Evolutionary conservation across 2,113 vertebrate species (phyloP), one percentile per base, ranked within the genome.

Genomic region (Pitta sordida): DNA sequence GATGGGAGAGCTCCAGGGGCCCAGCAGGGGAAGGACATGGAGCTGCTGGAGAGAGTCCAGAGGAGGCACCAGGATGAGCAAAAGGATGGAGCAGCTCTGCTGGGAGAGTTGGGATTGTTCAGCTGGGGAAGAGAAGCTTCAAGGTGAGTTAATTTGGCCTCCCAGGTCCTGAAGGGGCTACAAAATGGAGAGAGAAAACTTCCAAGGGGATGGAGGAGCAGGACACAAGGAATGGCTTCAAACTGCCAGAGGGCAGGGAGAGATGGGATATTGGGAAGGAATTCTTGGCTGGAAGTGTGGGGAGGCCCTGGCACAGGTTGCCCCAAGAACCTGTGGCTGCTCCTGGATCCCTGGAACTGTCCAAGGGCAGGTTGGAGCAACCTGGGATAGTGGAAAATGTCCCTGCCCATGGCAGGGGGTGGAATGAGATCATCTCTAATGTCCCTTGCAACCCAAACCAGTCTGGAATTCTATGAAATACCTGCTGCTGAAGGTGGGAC

Each of bases 171-270:
- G 51, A 1, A 65, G 30, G 59, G 20, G 51, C 12, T 16, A 0
- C 30, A 39, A 73, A 0, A 3, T 7, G 14, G 39, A 53, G 16
- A 52, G 11, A 22, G 7, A 29, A 3, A 3, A 20, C 24, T 23
- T 2, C 8, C 32, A 44, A 60, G 15, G 34, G 12, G 0, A 3
- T 36, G 32, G 21, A 71, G 20, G 0, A 26, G 26, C 27, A 53
- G 39, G 32, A 53, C 21, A 16, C 13, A 3, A n/a, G 48, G 34
- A 48, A 48, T n/a, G 58, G 11, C 5, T 62, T 37, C 6, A 1
- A 1, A 7, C 1, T 46, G 14, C 1, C 18, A 46, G 59, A 63
- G 39, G 0, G 22, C 2, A 23, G 18, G 27, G 5, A 0, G 15
- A 0, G 34, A 12, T 17, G 27, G 21, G 49, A 63, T 5, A 6